These are phyloP conservation scores for Oligia latruncula DNA, from an alignment of 2,888 invertebrate genomes.

Conservation along the genomic window DNA sequence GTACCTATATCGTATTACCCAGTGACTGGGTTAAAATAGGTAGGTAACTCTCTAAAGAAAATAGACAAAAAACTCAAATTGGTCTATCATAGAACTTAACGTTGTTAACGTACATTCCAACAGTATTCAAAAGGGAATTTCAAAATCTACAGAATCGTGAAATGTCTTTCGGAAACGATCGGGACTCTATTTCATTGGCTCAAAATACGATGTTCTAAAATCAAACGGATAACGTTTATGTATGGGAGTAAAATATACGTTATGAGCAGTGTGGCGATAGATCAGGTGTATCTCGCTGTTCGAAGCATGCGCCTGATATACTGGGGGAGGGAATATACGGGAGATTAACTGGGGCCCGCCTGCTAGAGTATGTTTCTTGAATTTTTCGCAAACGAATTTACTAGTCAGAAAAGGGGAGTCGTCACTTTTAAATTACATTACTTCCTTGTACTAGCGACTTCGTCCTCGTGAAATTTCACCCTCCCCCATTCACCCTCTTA, in stretches of 20 bases:
- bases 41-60: neutral
- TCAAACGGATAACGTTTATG: slow-evolving; percentile 41
- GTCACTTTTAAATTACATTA: too few species aligned
- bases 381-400: too few species aligned
- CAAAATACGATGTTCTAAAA: slow-evolving; percentile 35
- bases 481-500: too few species aligned
- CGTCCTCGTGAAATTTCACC: too few species aligned
- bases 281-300: slow-evolving; percentile 60
- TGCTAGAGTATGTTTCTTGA: neutral
- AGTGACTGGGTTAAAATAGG: neutral
- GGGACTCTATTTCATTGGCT: slow-evolving; percentile 8
- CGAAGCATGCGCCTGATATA: slow-evolving; percentile 55
- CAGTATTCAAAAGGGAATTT: slow-evolving; percentile 15
- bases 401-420: too few species aligned
- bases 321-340: slow-evolving; percentile 18
- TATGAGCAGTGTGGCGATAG: slow-evolving; percentile 55
- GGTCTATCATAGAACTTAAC: neutral
- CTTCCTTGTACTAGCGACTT: too few species aligned
- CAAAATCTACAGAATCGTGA: neutral
- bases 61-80: neutral
- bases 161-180: slow-evolving; percentile 20
- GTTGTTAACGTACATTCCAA: neutral
- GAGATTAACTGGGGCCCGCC: neutral
- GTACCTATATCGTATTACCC: too few species aligned
- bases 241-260: slow-evolving; percentile 50